Base-by-base conservation (phyloP, 2,113 vertebrate genomes). In the Scomber colias region DNA sequence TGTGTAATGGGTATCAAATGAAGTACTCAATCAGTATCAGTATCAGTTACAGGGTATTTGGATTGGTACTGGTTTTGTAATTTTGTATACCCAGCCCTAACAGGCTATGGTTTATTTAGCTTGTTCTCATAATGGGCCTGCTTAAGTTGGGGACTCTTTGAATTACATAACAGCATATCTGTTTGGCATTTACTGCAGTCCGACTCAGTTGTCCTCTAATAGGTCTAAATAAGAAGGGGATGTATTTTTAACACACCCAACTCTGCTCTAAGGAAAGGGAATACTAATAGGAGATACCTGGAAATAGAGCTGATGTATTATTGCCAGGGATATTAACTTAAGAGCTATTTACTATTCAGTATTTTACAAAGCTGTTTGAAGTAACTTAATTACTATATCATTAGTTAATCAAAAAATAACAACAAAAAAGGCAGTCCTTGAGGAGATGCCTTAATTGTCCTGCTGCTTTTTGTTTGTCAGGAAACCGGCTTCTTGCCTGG, bases 401-500 rank as follows among this genome's bases (percentile, higher is more conserved):
- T 50, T 61, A 51, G 15, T 21, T 21, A 31, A 60, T 59, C 15
- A n/a, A 0, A 44, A 19, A 55, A 21, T 30, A 21, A 46, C 44
- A 50, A 55, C 51, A 62, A 35, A 53, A 27, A 19, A 19, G 24
- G 11, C 4, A 44, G 45, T 66, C 11, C 17, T 10, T 3, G 2
- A 14, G 14, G 17, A 50, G 49, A 71, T 44, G 13, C 74, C 40
- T 27, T 14, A 10, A 71, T 40, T 54, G 64, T 40, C n/a, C 55
- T 35, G 55, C 70, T 61, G 55, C 21, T 21, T 40, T 51, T 17
- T 48, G 51, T 63, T 54, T 54, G 21, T 51, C 59, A 27, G 61
- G 15, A 70, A 54, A 66, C 61, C 13, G 35, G 11, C 27, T 54
- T 24, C 46, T 49, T 16, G 70, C 70, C 53, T 45, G 1, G 45